Percentiles rank a stretch among this genome's conserved stretches.
phyloP scores from a whole-genome alignment of 2,888 invertebrate species.

The Lithodes maja region DNA sequence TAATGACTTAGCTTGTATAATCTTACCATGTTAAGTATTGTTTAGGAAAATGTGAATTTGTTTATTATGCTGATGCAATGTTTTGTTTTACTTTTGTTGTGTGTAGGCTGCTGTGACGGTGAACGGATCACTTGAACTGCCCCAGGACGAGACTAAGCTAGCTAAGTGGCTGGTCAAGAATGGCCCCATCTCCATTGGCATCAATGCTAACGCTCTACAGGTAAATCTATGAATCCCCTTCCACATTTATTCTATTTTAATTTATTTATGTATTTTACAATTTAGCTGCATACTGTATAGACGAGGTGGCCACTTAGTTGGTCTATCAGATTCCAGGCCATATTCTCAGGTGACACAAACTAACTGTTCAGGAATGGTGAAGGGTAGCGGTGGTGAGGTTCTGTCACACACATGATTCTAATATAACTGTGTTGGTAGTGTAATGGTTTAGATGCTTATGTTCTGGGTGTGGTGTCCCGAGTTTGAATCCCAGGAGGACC shows the following conservation, averaged over 20 bases:
- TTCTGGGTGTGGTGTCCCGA: no score
- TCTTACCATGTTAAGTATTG: neutral
- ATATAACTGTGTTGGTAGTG: no score
- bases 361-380: neutral
- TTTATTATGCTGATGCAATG: no score
- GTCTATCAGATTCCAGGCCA: neutral
- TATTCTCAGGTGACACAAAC: neutral
- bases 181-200: conserved; percentile 96
- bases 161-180: conserved; percentile 90
- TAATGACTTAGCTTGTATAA: neutral
- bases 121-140: conserved; percentile 88
- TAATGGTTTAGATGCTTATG: no score
- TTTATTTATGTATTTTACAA: no score
- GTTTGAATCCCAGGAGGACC: no score
- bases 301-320: no score
- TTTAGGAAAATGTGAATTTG: neutral
- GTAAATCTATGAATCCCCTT: conserved; percentile 72
- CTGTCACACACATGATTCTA: no score
- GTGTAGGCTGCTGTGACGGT: conserved; percentile 80
- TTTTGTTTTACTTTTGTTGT: neutral
- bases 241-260: no score
- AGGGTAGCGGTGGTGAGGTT: no score
- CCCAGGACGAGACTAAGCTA: conserved; percentile 91
- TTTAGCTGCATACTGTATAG: no score
- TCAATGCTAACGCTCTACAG: conserved; percentile 96